Evolutionary conservation across 1,140 invertebrate genomes (phyloP).

Genomic region (Mactra quadrangularis): DNA sequence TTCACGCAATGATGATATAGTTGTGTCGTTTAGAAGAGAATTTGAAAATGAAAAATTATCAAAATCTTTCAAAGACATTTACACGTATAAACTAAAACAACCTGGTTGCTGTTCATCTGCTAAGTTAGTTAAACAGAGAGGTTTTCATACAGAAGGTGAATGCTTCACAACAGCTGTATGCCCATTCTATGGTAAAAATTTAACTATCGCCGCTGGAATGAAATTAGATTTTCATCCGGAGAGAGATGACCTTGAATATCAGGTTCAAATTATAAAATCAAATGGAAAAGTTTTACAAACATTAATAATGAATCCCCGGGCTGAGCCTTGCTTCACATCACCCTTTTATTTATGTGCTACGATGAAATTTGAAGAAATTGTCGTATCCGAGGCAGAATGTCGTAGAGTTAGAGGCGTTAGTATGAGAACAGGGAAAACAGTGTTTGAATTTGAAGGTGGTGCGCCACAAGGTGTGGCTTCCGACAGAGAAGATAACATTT

Average conservation of each 20-base stretch:
- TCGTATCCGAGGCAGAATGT: slow-evolving; percentile 25
- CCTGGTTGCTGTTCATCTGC: slow-evolving; percentile 34
- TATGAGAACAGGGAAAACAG: slow-evolving; percentile 50
- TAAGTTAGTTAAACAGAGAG: slow-evolving; percentile 25
- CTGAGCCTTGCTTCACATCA: slow-evolving; percentile 42
- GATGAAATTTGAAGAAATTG: slow-evolving; percentile 58
- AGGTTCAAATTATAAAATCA: slow-evolving; percentile 43
- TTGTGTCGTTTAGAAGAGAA: slow-evolving; percentile 38
- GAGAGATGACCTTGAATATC: slow-evolving; percentile 36
- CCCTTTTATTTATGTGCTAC: slow-evolving; percentile 44
- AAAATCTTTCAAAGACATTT: slow-evolving; percentile 27
- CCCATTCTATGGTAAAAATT: slow-evolving; percentile 24
- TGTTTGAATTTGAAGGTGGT: slow-evolving; percentile 58
- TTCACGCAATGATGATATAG: slow-evolving; percentile 29
- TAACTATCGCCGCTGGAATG: slow-evolving; percentile 52
- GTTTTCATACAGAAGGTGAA: slow-evolving; percentile 38
- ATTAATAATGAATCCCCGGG: slow-evolving; percentile 27
- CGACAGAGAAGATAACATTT: slow-evolving; percentile 49
- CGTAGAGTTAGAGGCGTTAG: slow-evolving; percentile 30
- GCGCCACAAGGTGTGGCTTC: slow-evolving; percentile 41
- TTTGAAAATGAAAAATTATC: not conserved
- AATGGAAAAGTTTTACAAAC: slow-evolving; percentile 48
- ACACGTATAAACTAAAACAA: slow-evolving; percentile 25
- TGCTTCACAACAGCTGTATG: slow-evolving; percentile 44
- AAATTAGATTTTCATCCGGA: slow-evolving; percentile 35